Evolutionary conservation across 1,140 invertebrate genomes (phyloP).

Genomic region (Radopholus similis): DNA sequence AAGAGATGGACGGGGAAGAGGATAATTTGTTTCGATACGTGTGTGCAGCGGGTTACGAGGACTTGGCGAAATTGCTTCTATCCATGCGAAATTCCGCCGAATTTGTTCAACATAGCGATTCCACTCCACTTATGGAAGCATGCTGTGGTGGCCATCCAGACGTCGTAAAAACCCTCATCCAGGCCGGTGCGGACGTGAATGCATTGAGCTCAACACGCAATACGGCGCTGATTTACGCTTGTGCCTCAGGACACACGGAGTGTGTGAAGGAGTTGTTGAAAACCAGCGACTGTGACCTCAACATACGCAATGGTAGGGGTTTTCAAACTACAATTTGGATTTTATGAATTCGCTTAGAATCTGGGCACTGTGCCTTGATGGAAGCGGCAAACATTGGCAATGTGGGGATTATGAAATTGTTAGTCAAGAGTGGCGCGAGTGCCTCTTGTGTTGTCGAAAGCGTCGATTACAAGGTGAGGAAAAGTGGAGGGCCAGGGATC

Average conservation of each 20-base stretch:
- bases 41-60: conserved; percentile 73
- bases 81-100: conserved; percentile 63
- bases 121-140: conserved; percentile 94
- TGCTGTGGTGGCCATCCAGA: conserved; percentile 91
- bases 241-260: conserved; percentile 86
- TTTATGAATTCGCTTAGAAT: too few relatives aligned
- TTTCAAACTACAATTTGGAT: too few relatives aligned
- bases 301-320: conserved; percentile 72
- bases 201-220: conserved; percentile 98
- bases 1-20: conserved; percentile 63
- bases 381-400: conserved; percentile 89
- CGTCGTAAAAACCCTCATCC: conserved; percentile 79
- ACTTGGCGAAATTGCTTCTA: conserved; percentile 26
- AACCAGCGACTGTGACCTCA: conserved; percentile 27
- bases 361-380: conserved; percentile 97
- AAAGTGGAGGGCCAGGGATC: neutral
- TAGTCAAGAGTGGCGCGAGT: conserved; percentile 84
- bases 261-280: conserved; percentile 40
- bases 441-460: conserved; percentile 81
- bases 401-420: conserved; percentile 78
- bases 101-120: conserved; percentile 66
- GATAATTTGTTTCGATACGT: conserved; percentile 84
- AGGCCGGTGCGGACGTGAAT: conserved; percentile 88
- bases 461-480: conserved; percentile 63
- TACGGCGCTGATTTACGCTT: conserved; percentile 96